These are phyloP conservation scores for Boleophthalmus pectinirostris DNA, from an alignment of 2,113 vertebrate species.

Conservation along the genomic window DNA sequence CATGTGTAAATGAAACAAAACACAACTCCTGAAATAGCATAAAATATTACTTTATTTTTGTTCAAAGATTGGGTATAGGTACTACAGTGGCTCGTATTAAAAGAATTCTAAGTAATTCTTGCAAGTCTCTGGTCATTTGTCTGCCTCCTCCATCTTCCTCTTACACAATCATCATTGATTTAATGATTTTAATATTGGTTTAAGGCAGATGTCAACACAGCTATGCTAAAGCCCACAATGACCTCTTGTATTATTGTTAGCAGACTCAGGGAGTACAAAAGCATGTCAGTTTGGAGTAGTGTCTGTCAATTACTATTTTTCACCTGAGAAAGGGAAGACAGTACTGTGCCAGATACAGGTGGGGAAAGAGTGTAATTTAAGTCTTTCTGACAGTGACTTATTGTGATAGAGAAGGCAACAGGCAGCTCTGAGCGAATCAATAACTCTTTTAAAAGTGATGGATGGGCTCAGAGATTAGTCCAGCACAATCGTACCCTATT, in stretches of 20 bases:
- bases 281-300: background rate
- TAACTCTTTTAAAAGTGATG: slow-evolving; percentile 37
- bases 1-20: too few relatives aligned
- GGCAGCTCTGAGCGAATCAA: slow-evolving; percentile 22
- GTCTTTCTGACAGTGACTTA: slow-evolving; percentile 9
- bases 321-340: background rate
- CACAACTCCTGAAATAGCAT: too few relatives aligned
- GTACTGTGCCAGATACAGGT: slow-evolving; percentile 1
- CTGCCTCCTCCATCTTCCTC: too few relatives aligned
- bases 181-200: background rate
- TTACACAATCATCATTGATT: background rate
- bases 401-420: slow-evolving; percentile 13
- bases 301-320: background rate
- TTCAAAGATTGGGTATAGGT: background rate
- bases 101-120: too few relatives aligned
- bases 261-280: background rate
- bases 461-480: slow-evolving; percentile 21
- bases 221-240: background rate
- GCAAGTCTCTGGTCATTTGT: too few relatives aligned
- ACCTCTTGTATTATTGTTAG: background rate
- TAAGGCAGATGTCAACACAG: background rate
- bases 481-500: slow-evolving; percentile 26
- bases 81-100: too few relatives aligned
- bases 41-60: background rate
- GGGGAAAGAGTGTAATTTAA: background rate